Evolutionary conservation across 2,888 invertebrate genomes (phyloP).

Genomic region (Zele albiditarsus): DNA sequence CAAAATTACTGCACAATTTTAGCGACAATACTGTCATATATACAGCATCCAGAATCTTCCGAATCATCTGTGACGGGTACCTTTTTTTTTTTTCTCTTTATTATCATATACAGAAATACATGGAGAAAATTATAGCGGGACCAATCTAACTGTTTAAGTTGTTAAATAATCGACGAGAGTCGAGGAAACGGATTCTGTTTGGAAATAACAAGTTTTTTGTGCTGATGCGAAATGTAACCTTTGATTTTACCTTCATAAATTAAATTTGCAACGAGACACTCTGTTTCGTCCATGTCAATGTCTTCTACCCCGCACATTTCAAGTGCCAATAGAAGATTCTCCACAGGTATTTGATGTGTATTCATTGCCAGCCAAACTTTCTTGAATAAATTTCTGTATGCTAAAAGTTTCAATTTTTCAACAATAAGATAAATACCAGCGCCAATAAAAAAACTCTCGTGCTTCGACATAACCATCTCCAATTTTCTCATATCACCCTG

Average conservation of each 20-base stretch:
- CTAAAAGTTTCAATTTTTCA: conserved; percentile 95
- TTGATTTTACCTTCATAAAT: conserved; percentile 98
- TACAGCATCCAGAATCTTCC: neutral
- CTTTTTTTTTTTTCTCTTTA: neutral
- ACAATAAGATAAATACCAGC: conserved; percentile 98
- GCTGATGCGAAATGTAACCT: conserved; percentile 97
- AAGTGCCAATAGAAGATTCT: conserved; percentile 87
- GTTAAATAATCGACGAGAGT: conserved; percentile 78
- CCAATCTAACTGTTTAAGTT: neutral
- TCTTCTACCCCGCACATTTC: conserved; percentile 87
- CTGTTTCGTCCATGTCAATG: conserved; percentile 94
- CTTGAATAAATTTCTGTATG: conserved; percentile 96
- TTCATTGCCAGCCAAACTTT: conserved; percentile 87
- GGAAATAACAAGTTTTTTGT: conserved; percentile 97
- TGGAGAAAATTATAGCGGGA: neutral
- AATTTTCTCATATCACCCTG: conserved; percentile 90
- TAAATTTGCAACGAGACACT: conserved; percentile 96
- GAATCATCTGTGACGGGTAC: neutral
- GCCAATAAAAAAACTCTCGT: conserved; percentile 94
- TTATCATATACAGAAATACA: neutral
- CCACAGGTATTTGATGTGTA: conserved; percentile 91
- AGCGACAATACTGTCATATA: neutral
- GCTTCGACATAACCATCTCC: conserved; percentile 86
- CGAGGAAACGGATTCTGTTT: conserved; percentile 97
- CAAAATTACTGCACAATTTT: too few relatives aligned